These are phyloP conservation scores for Acanthopleura granulata DNA, from an alignment of 2,888 invertebrate genomes.

Conservation along the genomic window DNA sequence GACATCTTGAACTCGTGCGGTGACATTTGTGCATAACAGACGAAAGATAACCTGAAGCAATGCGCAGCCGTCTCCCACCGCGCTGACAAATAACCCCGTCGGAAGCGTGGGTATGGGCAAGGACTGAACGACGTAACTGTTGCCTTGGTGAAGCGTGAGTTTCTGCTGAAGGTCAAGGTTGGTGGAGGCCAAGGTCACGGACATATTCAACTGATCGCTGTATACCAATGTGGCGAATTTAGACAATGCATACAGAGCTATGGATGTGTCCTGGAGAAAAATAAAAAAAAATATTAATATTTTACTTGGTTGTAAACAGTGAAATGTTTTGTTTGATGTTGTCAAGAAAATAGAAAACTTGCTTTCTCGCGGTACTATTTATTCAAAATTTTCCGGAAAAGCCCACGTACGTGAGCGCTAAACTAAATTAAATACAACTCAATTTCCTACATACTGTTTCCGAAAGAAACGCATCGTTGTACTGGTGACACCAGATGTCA, in stretches of 20 bases:
- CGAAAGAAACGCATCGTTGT: too few species aligned
- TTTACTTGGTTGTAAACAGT: too few species aligned
- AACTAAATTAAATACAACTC: too few species aligned
- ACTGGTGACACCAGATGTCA: too few species aligned
- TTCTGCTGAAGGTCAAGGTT: conserved; percentile 67
- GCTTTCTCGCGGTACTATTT: too few species aligned
- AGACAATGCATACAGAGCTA: conserved; percentile 75
- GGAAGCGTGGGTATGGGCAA: conserved; percentile 70
- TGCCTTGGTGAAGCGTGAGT: conserved; percentile 71
- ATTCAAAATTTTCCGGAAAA: neutral
- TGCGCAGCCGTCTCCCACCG: conserved; percentile 74
- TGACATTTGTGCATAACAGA: neutral
- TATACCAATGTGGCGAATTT: conserved; percentile 72
- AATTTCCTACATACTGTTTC: too few species aligned
- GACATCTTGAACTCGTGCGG: neutral
- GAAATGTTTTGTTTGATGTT: too few species aligned
- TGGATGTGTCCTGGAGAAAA: conserved; percentile 72
- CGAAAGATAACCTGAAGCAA: conserved; percentile 72
- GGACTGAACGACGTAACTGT: conserved; percentile 71
- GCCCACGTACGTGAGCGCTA: too few species aligned
- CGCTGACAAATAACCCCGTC: conserved; percentile 71
- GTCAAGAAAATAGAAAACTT: too few species aligned
- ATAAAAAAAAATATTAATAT: too few species aligned
- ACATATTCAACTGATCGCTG: conserved; percentile 50
- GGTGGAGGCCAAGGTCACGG: conserved; percentile 32